These are phyloP conservation scores for Anomalospiza imberbis DNA, from an alignment of 2,797 vertebrate genomes.

Conservation along the genomic window DNA sequence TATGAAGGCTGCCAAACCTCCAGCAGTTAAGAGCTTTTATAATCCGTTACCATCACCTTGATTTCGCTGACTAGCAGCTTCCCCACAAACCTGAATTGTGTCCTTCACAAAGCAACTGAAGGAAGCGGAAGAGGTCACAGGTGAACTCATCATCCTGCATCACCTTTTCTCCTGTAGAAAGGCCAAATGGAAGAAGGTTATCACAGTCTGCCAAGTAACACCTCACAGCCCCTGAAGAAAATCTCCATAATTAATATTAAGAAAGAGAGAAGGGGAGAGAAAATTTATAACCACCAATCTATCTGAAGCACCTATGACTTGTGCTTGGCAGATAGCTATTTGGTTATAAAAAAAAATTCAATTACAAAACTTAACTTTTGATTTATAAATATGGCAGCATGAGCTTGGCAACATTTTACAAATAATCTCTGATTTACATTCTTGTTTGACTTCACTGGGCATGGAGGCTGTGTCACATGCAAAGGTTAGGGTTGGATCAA, in stretches of 20 bases:
- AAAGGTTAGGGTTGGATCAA: neutral
- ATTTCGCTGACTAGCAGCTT: neutral
- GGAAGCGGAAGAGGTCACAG: slow-evolving; percentile 97
- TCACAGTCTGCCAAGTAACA: neutral
- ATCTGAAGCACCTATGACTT: slow-evolving; percentile 64
- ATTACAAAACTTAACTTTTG: slow-evolving; percentile 11
- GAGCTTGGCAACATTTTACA: slow-evolving; percentile 75
- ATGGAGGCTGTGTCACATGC: neutral
- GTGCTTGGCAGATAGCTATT: slow-evolving; percentile 67
- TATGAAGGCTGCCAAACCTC: neutral
- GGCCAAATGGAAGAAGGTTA: slow-evolving; percentile 46
- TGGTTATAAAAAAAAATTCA: slow-evolving; percentile 24
- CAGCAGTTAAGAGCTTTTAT: neutral
- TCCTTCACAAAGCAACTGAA: slow-evolving; percentile 95
- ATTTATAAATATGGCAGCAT: slow-evolving; percentile 64
- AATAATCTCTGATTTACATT: neutral
- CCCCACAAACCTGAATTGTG: slow-evolving; percentile 89
- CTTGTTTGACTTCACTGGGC: neutral
- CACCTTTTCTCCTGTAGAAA: slow-evolving; percentile 91
- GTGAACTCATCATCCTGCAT: slow-evolving; percentile 96
- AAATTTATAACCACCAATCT: slow-evolving; percentile 44
- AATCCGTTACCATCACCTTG: neutral
- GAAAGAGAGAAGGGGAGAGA: neutral
- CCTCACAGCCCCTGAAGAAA: neutral
- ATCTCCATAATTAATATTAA: neutral